Base-by-base conservation (phyloP, 2,113 vertebrate species). In the Ursus arctos region DNA sequence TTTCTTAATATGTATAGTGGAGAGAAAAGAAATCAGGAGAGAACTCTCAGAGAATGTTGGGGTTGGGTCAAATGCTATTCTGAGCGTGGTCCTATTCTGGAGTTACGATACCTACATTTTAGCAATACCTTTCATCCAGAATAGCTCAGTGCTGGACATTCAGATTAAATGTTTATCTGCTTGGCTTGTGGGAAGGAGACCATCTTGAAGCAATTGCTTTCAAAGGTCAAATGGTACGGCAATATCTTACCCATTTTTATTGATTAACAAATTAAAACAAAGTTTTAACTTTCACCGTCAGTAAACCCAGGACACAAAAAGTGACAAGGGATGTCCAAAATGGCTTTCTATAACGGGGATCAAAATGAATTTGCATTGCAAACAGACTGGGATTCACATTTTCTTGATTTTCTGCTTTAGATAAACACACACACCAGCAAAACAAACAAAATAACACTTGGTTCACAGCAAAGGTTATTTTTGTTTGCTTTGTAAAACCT, bases 331-430 rank as follows among this genome's bases (percentile, higher is more conserved):
- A 81, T 76, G 49, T 7, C 21, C 16, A 12, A 80, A 77, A 36
- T 76, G 36, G 11, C 51, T 88, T 97, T 93, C 33, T 81, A 12
- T 47, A 72, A 31, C 10, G 81, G 51, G 57, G 28, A 86, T 94
- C 19, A 88, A 88, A 67, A 69, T 40, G 51, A 88, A 47, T 49
- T 55, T 67, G 12, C 80, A 76, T 49, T 49, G 82, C 79, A 97
- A 95, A 24, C 67, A 76, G 65, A 88, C 1, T 88, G 43, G 18
- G 26, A 31, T 80, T 81, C 65, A 88, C 43, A 71, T 69, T 59
- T 81, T 88, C 15, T 49, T 77, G 74, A 81, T 47, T 92, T 89
- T 89, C 19, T 63, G 14, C 89, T 89, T 96, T 95, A 61, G 28
- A 88, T 63, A 33, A 26, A 74, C 11, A 24, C 2, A 24, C 2